Conservation (phyloP, 2,888 invertebrate species). For the Pelosia muscerda region DNA sequence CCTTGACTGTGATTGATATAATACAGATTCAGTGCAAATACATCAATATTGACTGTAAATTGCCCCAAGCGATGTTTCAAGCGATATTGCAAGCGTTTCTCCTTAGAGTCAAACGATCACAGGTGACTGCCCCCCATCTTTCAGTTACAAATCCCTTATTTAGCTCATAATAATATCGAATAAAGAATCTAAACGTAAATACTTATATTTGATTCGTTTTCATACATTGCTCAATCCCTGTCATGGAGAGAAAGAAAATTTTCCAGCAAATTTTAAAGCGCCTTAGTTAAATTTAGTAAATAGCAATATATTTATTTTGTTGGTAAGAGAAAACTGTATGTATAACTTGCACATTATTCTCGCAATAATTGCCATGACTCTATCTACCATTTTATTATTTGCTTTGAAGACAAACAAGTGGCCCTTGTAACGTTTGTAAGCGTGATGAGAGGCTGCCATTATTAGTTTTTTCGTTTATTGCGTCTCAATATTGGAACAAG, state of each 20-base stretch:
- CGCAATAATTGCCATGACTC: conserved; percentile 65
- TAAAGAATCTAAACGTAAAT: not conserved
- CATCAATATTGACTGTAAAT: conserved; percentile 12
- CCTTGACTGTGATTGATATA: not conserved
- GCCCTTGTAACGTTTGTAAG: conserved; percentile 45
- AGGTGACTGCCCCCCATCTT: conserved; percentile 16
- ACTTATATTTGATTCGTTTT: not conserved
- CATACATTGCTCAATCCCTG: not conserved
- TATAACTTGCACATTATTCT: conserved; percentile 64
- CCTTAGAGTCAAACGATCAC: conserved; percentile 20
- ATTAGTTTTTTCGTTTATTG: conserved; percentile 44
- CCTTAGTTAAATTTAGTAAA: conserved; percentile 73
- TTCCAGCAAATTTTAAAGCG: conserved; percentile 48
- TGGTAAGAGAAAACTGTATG: conserved; percentile 59
- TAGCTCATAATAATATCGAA: conserved; percentile 13
- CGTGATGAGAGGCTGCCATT: conserved; percentile 43
- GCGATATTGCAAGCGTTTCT: conserved; percentile 22
- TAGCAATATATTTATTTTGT: conserved; percentile 68
- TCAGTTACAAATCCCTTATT: conserved; percentile 19
- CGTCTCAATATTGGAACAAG: conserved; percentile 39
- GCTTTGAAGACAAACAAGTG: conserved; percentile 57
- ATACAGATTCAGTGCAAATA: not conserved
- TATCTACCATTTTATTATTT: conserved; percentile 57
- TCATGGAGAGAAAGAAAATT: conserved; percentile 25
- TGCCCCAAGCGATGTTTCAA: conserved; percentile 19